Evolutionary conservation across 1,140 invertebrate genomes (phyloP), one percentile per base, ranked within the genome.

Genomic region (Mercenaria mercenaria): DNA sequence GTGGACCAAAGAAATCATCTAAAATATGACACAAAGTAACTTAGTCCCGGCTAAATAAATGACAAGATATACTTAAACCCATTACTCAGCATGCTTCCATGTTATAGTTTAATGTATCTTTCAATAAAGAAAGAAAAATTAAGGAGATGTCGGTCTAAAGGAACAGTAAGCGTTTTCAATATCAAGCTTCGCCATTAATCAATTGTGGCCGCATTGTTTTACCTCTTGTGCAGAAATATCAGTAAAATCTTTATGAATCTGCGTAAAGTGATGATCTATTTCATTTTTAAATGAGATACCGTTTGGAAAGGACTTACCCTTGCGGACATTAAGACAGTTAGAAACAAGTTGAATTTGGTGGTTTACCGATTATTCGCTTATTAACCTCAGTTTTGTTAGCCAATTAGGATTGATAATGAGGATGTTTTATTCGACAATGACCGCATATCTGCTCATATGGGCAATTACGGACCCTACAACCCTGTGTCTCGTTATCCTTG

Each of bases 1-100:
- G 3, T 18, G 20, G 74, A 43, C 74, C 74, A 26, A 34, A 50
- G 26, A 77, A 77, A 50, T 77, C 74, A 77, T 77, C 74, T 13
- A 77, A 26, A 20, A 77, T 50, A 18, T 77, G 41, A 77, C 74
- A 50, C 74, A 77, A 50, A 50, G 13, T 13, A 8, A 43, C 74
- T 15, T 26, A 4, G 50, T 77, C 37, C 6, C 67, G n/a, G 18
- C 10, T 72, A 18, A 72, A 72, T 20, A 72, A 10, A 6, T 67
- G 64, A 20, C 64, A 67, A 11, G 64, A 67, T 2, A 29, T 67
- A 34, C 11, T 20, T 20, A 67, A 34, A 10, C 64, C 64, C 64
- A 67, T 67, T 6, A n/a, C 26, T 29, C 11, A 34, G 29, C 64
- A 67, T 3, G 64, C 64, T 6, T 67, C 64, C n/a, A 67, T 67